Evolutionary conservation across 2,113 vertebrate genomes (phyloP).

Genomic region (Vireo altiloquus): DNA sequence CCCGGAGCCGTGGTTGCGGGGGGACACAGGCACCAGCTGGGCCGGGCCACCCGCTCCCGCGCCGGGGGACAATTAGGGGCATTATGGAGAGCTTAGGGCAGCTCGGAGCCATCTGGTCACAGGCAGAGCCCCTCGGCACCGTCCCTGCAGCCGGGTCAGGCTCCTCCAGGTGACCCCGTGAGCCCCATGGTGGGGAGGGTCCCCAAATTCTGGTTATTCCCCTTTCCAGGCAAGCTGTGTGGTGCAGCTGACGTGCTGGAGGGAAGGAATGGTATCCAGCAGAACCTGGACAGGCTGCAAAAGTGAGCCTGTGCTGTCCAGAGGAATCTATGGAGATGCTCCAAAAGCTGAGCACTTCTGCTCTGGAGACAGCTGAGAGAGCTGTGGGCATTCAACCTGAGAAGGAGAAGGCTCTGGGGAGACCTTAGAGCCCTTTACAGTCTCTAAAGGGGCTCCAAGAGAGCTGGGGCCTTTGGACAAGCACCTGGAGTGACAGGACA

Average conservation of each 20-base stretch:
- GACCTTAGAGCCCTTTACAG: not conserved
- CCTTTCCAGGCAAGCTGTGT: not conserved
- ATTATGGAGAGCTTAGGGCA: conserved; percentile 34
- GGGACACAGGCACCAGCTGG: conserved; percentile 33
- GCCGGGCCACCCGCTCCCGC: not conserved
- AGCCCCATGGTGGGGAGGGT: not conserved
- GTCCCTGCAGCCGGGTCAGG: not conserved
- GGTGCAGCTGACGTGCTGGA: not conserved
- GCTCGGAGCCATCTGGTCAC: not conserved
- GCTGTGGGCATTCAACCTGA: too few species aligned
- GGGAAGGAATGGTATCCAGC: not conserved
- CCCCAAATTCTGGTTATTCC: not conserved
- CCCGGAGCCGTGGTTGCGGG: not conserved
- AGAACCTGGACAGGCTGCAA: not conserved
- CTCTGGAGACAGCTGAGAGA: not conserved
- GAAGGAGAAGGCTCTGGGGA: not conserved
- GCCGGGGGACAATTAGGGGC: conserved; percentile 32
- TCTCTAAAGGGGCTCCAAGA: not conserved
- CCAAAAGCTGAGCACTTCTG: not conserved
- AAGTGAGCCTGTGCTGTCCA: not conserved
- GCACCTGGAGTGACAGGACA: not conserved
- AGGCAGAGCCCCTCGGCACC: not conserved
- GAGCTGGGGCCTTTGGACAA: not conserved
- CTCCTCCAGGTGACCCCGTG: not conserved
- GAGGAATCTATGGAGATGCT: not conserved